Conservation (phyloP, 2,888 invertebrate genomes). For the Xiphydria camelus region DNA sequence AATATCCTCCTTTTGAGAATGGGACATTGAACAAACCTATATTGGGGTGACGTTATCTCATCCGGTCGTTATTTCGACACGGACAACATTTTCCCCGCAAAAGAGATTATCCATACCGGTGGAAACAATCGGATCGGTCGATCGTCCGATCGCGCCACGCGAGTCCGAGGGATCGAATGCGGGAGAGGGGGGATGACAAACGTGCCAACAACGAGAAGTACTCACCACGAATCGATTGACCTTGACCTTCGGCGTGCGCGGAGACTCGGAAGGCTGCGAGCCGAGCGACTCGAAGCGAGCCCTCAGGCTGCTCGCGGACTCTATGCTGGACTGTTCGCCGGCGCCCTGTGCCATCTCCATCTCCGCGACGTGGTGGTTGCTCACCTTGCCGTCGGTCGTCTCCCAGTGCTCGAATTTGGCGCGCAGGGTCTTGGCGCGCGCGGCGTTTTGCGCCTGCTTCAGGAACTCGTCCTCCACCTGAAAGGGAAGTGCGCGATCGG, state of each 20-base stretch:
- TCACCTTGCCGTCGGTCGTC: constrained; percentile 61
- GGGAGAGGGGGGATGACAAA: constrained; percentile 24
- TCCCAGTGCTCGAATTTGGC: constrained; percentile 91
- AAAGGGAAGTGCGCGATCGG: too few species aligned
- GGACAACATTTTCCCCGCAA: too few species aligned
- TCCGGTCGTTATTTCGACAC: too few species aligned
- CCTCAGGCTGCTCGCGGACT: constrained; percentile 83
- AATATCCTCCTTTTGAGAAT: too few species aligned
- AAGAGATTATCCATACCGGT: too few species aligned
- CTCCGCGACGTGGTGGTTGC: constrained; percentile 52
- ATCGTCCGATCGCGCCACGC: too few species aligned
- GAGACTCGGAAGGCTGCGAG: constrained; percentile 60
- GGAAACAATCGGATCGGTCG: too few species aligned
- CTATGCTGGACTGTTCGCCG: constrained; percentile 76
- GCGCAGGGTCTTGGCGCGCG: constrained; percentile 80
- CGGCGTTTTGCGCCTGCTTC: constrained; percentile 76
- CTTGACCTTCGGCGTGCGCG: constrained; percentile 64
- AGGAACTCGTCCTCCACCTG: constrained; percentile 70
- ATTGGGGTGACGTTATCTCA: too few species aligned
- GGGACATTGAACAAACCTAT: too few species aligned
- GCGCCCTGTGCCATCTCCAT: constrained; percentile 61
- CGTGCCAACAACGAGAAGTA: too few species aligned
- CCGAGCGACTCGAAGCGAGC: constrained; percentile 88
- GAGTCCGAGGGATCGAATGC: too few species aligned
- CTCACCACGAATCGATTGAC: constrained; percentile 93